Evolutionary conservation across 2,888 invertebrate species (phyloP), one percentile per base, ranked within the genome.

Genomic region (Bhutanitis thaidina): DNA sequence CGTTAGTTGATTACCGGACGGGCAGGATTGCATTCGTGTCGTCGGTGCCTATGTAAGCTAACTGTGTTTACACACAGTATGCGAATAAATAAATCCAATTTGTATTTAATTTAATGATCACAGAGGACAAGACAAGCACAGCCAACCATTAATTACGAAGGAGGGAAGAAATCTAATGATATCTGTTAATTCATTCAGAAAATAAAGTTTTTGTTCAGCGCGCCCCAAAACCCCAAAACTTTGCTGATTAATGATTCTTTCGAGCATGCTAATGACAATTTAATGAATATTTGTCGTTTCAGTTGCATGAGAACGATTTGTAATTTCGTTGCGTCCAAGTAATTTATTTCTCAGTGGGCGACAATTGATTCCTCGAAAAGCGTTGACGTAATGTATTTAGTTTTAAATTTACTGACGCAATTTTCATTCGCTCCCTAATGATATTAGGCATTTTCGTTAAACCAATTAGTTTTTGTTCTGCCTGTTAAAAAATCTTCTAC

Each of bases 121-220:
- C 34, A 5, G 34, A 12, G 12, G 12, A 12, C 12, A 34, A n/a
- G 34, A 34, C 10, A 40, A 27, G 29, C 40, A 40, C 27, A 29
- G 40, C 10, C 29, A 14, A 10, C 20, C 40, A 29, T 40, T 40
- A 40, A 29, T 25, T 9, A 40, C 13, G 20, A 8, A 27, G n/a
- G 7, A 36, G 15, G 4, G 10, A 40, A 48, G 12, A 29, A 41
- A 48, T 35, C 15, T 14, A n/a, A 10, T 10, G 40, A 29, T 41
- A 48, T 48, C 29, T 15, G 36, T 29, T 48, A 35, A 41, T 48
- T 48, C 40, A 48, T 48, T 48, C 16, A 36, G 41, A 35, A 29
- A 35, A 40, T 9, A 34, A 15, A 48, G 41, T 39, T 41, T 40
- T 48, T 40, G 27, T 41, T 40, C 27, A 8, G 7, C 39, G 35